phyloP scores from a whole-genome alignment of 2,797 vertebrate species.

The Ataeniobius toweri region DNA sequence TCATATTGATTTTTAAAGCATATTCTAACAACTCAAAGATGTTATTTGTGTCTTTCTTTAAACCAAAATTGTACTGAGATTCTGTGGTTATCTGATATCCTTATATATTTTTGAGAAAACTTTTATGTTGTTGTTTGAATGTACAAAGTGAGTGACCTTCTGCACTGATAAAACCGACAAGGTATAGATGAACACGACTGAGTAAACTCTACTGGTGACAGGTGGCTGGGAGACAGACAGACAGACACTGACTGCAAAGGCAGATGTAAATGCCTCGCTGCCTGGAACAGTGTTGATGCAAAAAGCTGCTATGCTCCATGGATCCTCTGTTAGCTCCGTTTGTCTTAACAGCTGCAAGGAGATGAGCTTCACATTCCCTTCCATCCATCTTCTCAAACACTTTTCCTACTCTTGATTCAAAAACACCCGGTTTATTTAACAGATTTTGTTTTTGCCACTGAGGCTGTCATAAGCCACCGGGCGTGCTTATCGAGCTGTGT shows the following conservation, averaged over 20 bases:
- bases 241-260: conserved; percentile 34
- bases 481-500: conserved; percentile 5
- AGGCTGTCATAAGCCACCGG: neutral
- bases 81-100: neutral
- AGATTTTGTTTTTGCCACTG: neutral
- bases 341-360: conserved; percentile 33
- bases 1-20: neutral
- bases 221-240: conserved; percentile 42
- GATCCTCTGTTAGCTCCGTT: conserved; percentile 39
- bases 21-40: neutral
- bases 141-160: conserved; percentile 30
- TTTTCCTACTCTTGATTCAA: neutral
- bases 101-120: neutral
- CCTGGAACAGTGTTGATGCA: conserved; percentile 20
- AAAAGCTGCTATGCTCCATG: conserved; percentile 47
- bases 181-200: neutral
- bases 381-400: conserved; percentile 20
- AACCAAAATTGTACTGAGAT: neutral
- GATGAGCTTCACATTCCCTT: conserved; percentile 10
- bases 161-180: conserved; percentile 9
- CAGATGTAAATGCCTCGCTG: conserved; percentile 46
- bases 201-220: conserved; percentile 46
- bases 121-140: neutral
- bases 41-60: neutral
- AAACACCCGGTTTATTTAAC: neutral